phyloP scores from a whole-genome alignment of 1,140 invertebrate genomes.

The Drosophila miranda region DNA sequence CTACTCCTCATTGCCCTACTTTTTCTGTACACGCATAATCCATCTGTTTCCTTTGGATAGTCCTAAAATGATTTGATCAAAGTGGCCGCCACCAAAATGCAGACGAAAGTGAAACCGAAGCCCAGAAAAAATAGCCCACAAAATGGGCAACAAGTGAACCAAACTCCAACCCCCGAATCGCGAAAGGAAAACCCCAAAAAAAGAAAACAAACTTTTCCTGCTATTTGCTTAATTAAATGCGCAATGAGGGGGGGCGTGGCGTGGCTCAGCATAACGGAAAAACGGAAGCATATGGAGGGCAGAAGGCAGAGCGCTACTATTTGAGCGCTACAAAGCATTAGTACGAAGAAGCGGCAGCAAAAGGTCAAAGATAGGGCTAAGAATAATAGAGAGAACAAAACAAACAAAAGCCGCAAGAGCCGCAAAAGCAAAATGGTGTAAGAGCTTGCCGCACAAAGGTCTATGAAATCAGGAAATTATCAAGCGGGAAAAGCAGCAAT shows the following conservation, averaged over 20 bases:
- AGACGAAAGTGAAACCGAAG: slow-evolving; percentile 4
- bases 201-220: slow-evolving; percentile 43
- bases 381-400: slow-evolving; percentile 8
- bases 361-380: slow-evolving; percentile 29
- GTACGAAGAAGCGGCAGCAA: slow-evolving; percentile 36
- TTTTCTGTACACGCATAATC: neutral
- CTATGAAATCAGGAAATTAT: slow-evolving; percentile 57
- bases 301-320: slow-evolving; percentile 37
- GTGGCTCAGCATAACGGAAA: slow-evolving; percentile 54
- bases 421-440: slow-evolving; percentile 29
- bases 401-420: slow-evolving; percentile 30
- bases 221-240: slow-evolving; percentile 79
- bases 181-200: slow-evolving; percentile 22
- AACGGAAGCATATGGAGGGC: slow-evolving; percentile 31
- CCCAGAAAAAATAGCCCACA: slow-evolving; percentile 37
- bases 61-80: slow-evolving; percentile 30
- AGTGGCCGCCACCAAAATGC: slow-evolving; percentile 12
- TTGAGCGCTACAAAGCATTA: slow-evolving; percentile 69
- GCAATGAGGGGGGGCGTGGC: slow-evolving; percentile 44
- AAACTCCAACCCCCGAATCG: slow-evolving; percentile 25
- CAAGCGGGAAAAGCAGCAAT: slow-evolving; percentile 36
- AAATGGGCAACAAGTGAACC: slow-evolving; percentile 63
- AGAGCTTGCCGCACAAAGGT: slow-evolving; percentile 24
- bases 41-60: slow-evolving; percentile 6
- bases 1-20: neutral